Evolutionary conservation across 2,888 invertebrate genomes (phyloP).

Genomic region (Boloria euphrosyne): DNA sequence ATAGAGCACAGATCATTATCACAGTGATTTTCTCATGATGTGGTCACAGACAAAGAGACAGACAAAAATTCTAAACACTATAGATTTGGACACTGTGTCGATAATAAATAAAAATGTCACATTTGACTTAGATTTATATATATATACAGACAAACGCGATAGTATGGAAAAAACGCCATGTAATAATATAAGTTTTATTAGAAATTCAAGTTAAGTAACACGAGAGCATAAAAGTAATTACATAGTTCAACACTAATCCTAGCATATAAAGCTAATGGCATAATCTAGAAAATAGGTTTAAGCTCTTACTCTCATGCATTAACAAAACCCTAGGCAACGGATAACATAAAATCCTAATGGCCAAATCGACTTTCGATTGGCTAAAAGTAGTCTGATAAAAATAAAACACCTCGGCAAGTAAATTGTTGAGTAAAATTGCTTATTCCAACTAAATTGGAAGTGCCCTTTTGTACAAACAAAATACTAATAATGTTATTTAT

Average conservation of each 20-base stretch:
- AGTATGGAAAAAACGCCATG: no score
- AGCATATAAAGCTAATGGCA: constrained; percentile 23
- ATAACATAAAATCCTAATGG: constrained; percentile 42
- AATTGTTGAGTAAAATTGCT: constrained; percentile 57
- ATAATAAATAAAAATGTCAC: no score
- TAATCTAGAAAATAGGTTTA: constrained; percentile 35
- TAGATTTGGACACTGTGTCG: no score
- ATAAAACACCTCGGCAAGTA: constrained; percentile 55
- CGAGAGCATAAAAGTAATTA: neutral
- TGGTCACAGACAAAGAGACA: no score
- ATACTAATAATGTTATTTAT: constrained; percentile 63
- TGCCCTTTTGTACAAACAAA: constrained; percentile 49
- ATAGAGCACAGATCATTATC: no score
- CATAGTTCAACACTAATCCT: constrained; percentile 16
- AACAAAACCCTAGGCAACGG: constrained; percentile 34
- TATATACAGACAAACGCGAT: no score
- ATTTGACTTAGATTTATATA: no score
- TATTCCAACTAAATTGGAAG: constrained; percentile 39
- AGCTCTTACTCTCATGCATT: constrained; percentile 36
- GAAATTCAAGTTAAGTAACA: constrained; percentile 9
- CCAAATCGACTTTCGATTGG: constrained; percentile 42
- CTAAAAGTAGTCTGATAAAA: constrained; percentile 46
- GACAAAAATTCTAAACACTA: no score
- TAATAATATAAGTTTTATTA: neutral
- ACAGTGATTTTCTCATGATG: no score